These are phyloP conservation scores for Heterotis niloticus DNA, from an alignment of 2,113 vertebrate genomes.

Conservation along the genomic window DNA sequence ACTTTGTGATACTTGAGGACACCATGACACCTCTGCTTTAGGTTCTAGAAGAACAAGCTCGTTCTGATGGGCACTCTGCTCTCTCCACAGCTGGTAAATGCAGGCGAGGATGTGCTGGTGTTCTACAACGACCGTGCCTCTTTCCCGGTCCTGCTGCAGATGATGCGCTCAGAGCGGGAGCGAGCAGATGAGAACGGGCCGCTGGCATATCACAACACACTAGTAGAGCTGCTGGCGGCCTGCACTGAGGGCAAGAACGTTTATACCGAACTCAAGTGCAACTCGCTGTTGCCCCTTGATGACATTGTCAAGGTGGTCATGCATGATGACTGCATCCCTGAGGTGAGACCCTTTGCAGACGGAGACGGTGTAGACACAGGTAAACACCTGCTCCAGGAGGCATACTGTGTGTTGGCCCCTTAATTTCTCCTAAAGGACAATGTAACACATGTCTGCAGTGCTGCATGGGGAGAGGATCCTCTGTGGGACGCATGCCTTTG, in stretches of 20 bases:
- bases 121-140: slow-evolving; percentile 98
- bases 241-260: slow-evolving; percentile 98
- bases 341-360: slow-evolving; percentile 57
- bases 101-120: slow-evolving; percentile 90
- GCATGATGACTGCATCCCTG: slow-evolving; percentile 87
- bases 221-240: slow-evolving; percentile 90
- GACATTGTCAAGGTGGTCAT: slow-evolving; percentile 94
- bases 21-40: background rate
- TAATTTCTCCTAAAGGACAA: too few species aligned
- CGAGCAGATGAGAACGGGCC: slow-evolving; percentile 79
- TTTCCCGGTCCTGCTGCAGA: slow-evolving; percentile 82
- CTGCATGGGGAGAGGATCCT: too few species aligned
- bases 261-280: slow-evolving; percentile 97
- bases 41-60: background rate
- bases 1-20: too few species aligned
- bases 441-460: too few species aligned
- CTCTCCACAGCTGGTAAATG: slow-evolving; percentile 78
- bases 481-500: too few species aligned
- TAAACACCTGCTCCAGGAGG: too few species aligned
- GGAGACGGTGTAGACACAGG: too few species aligned
- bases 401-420: too few species aligned
- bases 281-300: slow-evolving; percentile 90
- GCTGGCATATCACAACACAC: slow-evolving; percentile 90
- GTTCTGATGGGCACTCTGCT: background rate
- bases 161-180: slow-evolving; percentile 89